These are phyloP conservation scores for Sebastes aleutianus DNA, from an alignment of 2,797 vertebrate species.

Conservation along the genomic window DNA sequence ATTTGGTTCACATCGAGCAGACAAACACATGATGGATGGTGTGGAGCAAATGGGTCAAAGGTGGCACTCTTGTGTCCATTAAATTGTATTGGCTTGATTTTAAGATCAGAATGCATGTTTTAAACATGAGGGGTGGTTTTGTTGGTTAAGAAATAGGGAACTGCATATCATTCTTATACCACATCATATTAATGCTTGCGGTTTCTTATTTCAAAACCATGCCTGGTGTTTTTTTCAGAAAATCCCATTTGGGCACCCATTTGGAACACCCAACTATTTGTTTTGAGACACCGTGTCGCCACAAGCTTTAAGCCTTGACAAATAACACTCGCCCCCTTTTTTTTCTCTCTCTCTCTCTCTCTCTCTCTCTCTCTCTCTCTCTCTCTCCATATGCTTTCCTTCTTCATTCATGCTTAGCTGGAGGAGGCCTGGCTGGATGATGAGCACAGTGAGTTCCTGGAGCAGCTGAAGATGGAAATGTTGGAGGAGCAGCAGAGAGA, in stretches of 20 bases:
- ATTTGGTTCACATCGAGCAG: slow-evolving; percentile 60
- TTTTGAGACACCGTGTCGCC: slow-evolving; percentile 41
- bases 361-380: neutral
- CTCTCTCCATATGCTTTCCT: neutral
- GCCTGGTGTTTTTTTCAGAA: neutral
- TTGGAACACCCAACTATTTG: slow-evolving; percentile 44
- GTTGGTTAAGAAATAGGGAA: slow-evolving; percentile 5
- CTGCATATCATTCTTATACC: neutral
- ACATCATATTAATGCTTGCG: neutral
- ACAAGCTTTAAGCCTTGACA: slow-evolving; percentile 35
- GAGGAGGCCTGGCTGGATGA: slow-evolving; percentile 98
- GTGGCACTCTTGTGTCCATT: slow-evolving; percentile 35
- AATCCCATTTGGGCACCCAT: slow-evolving; percentile 47
- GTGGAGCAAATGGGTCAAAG: slow-evolving; percentile 61
- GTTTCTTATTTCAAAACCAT: slow-evolving; percentile 22
- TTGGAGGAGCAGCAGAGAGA: slow-evolving; percentile 92
- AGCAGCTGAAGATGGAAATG: slow-evolving; percentile 97
- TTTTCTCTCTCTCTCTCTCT: neutral
- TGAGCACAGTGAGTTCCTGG: slow-evolving; percentile 96
- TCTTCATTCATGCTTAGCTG: slow-evolving; percentile 84
- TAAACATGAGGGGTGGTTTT: slow-evolving; percentile 28
- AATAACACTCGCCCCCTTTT: slow-evolving; percentile 21
- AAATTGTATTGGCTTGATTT: slow-evolving; percentile 48
- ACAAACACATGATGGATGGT: slow-evolving; percentile 71
- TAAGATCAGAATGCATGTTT: slow-evolving; percentile 42